Conservation (phyloP, 2,797 vertebrate genomes). For the Halcyon smyrnensis region DNA sequence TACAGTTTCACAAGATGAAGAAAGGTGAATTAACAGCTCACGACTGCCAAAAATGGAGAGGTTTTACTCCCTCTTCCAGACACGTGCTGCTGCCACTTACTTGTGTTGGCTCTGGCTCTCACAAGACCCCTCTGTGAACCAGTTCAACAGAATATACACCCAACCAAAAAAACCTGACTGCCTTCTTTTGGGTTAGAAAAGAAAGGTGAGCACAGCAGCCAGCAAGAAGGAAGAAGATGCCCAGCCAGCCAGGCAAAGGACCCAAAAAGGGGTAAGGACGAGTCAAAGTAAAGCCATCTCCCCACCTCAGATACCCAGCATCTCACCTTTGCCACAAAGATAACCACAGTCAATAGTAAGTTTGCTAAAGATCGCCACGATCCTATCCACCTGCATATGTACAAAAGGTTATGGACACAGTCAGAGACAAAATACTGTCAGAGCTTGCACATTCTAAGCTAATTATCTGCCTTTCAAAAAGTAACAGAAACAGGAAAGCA, state of each 20-base stretch:
- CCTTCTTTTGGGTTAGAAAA: background rate
- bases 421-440: background rate
- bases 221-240: background rate
- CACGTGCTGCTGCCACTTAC: slow-evolving; percentile 50
- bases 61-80: slow-evolving; percentile 29
- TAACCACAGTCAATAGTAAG: background rate
- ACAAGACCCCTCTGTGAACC: background rate
- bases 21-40: slow-evolving; percentile 3
- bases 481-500: background rate
- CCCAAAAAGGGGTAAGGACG: background rate
- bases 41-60: slow-evolving; percentile 53
- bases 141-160: background rate
- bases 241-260: background rate
- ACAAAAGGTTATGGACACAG: background rate
- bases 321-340: background rate
- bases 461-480: background rate
- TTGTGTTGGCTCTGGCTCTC: background rate
- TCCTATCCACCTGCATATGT: background rate
- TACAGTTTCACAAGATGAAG: background rate
- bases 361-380: fast-evolving
- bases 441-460: background rate
- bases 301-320: background rate
- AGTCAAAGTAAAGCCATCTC: background rate
- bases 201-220: background rate
- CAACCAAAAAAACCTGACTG: background rate